Evolutionary conservation across 2,113 vertebrate genomes (phyloP).

Genomic region (Myotis brandtii): DNA sequence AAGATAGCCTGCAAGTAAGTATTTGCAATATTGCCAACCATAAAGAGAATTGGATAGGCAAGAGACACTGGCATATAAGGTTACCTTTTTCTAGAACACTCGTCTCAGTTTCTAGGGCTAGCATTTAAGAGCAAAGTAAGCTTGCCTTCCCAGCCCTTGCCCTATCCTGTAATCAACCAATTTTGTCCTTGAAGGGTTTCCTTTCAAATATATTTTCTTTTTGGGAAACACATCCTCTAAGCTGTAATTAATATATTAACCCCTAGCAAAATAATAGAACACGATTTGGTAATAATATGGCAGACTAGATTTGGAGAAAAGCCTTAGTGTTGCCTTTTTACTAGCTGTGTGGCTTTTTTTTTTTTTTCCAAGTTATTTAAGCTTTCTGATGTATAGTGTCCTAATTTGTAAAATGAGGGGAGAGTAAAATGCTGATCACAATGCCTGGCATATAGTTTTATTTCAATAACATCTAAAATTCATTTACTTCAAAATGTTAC

Average conservation of each 20-base stretch:
- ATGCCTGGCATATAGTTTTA: neutral
- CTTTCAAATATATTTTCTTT: neutral
- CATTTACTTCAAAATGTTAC: conserved; percentile 1
- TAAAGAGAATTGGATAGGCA: neutral
- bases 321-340: neutral
- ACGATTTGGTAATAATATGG: neutral
- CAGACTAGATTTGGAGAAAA: neutral
- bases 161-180: neutral
- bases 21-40: neutral
- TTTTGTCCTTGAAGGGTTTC: neutral
- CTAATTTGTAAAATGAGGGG: neutral
- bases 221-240: neutral
- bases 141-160: neutral
- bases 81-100: conserved; percentile 8
- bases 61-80: neutral
- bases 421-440: neutral
- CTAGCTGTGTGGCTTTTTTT: neutral
- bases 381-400: conserved; percentile 4
- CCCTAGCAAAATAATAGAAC: neutral
- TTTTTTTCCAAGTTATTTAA: neutral
- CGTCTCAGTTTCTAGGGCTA: neutral
- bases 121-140: neutral
- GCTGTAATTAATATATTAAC: neutral
- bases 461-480: neutral
- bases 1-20: neutral